Conservation (phyloP, 1,140 invertebrate genomes). For the Paralvinella palmiformis region DNA sequence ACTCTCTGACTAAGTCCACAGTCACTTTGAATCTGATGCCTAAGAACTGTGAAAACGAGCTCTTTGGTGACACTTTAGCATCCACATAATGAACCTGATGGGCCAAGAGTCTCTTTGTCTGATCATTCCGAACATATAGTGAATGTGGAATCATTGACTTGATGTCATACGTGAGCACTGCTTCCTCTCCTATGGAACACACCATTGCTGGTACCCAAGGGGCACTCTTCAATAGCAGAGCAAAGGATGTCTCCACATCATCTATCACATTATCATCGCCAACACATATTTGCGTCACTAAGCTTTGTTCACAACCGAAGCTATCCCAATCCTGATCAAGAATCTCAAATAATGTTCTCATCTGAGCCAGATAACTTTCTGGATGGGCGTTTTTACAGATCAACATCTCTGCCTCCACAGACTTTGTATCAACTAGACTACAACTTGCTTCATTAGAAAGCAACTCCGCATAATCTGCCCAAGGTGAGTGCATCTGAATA, state of each 20-base stretch:
- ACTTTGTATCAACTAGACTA: no score
- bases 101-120: neutral
- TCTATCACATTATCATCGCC: neutral
- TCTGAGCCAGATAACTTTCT: no score
- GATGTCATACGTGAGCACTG: no score
- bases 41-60: neutral
- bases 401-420: no score
- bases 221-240: slow-evolving; percentile 24
- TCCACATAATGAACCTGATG: neutral
- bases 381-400: no score
- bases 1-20: neutral
- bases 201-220: slow-evolving; percentile 30
- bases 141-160: neutral
- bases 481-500: no score
- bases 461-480: no score
- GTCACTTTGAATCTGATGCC: neutral
- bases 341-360: slow-evolving; percentile 28
- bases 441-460: no score
- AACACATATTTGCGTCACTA: neutral
- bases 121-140: neutral
- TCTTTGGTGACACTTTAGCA: neutral
- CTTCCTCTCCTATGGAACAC: neutral
- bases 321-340: slow-evolving; percentile 31
- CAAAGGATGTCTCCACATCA: slow-evolving; percentile 28
- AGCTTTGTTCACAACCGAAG: neutral